Evolutionary conservation across 2,797 vertebrate genomes (phyloP).

Genomic region (Erithacus rubecula): DNA sequence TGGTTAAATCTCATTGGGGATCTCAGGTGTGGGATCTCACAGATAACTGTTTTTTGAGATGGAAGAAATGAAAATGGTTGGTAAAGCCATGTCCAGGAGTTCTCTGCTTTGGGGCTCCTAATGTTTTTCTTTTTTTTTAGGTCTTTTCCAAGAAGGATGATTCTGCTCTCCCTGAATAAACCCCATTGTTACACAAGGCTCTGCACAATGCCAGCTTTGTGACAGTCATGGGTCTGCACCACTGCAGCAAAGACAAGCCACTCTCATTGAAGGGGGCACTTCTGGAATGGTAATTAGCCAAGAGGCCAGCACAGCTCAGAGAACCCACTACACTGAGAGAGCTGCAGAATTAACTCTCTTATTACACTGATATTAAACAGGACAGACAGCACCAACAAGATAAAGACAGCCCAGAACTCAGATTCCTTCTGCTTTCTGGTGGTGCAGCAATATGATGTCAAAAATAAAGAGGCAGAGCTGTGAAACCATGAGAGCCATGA

Average conservation of each 20-base stretch:
- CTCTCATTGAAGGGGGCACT: slow-evolving; percentile 29
- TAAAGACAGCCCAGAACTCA: background rate
- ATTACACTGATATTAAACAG: background rate
- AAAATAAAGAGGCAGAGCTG: background rate
- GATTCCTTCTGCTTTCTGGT: background rate
- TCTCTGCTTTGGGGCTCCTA: background rate
- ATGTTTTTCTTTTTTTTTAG: background rate
- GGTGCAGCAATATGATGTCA: background rate
- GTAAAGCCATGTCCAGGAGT: background rate
- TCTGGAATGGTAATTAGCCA: slow-evolving; percentile 53
- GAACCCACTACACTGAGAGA: background rate
- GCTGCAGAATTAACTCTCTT: background rate
- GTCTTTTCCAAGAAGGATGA: background rate
- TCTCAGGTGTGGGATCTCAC: background rate
- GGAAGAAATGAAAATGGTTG: background rate
- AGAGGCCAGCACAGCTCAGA: background rate
- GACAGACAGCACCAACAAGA: background rate
- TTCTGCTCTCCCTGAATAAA: slow-evolving; percentile 47
- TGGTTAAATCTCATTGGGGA: background rate
- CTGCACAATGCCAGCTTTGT: slow-evolving; percentile 63
- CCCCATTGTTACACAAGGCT: slow-evolving; percentile 24
- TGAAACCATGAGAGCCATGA: background rate
- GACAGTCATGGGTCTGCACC: slow-evolving; percentile 8
- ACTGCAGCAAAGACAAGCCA: slow-evolving; percentile 39
- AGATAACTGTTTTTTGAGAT: background rate